phyloP scores from a whole-genome alignment of 2,113 vertebrate species.

The Megaceryle torquata region DNA sequence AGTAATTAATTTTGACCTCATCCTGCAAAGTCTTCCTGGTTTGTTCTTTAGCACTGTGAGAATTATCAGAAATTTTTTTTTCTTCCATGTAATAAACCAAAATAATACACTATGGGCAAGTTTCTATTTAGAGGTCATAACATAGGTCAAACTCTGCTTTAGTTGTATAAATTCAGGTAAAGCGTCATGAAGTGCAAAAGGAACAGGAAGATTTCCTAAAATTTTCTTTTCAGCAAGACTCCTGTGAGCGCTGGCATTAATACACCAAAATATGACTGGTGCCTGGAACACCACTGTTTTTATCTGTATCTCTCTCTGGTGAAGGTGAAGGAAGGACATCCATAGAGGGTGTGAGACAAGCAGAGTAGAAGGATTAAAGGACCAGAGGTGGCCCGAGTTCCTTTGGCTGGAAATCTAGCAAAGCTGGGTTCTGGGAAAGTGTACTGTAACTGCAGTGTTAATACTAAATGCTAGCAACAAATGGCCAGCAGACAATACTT shows the following conservation, averaged over 20 bases:
- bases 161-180: not conserved
- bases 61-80: not conserved
- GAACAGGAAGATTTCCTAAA: not conserved
- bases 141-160: not conserved
- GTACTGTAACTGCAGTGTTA: not conserved
- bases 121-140: not conserved
- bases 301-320: not conserved
- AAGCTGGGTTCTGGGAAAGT: not conserved
- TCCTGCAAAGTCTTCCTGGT: not conserved
- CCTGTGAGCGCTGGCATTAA: not conserved
- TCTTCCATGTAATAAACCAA: not conserved
- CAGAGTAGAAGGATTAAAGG: not conserved
- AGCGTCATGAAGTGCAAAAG: not conserved
- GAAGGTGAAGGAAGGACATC: not conserved
- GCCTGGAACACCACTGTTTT: not conserved
- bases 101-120: not conserved
- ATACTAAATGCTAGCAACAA: not conserved
- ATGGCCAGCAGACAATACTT: not conserved
- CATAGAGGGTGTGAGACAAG: rapidly evolving
- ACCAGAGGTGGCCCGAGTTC: not conserved
- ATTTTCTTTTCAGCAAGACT: not conserved
- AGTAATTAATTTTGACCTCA: not conserved
- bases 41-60: not conserved
- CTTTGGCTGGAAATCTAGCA: not conserved
- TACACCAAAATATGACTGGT: not conserved